phyloP scores from a whole-genome alignment of 2,888 invertebrate genomes.

The Protodeltote pygarga region DNA sequence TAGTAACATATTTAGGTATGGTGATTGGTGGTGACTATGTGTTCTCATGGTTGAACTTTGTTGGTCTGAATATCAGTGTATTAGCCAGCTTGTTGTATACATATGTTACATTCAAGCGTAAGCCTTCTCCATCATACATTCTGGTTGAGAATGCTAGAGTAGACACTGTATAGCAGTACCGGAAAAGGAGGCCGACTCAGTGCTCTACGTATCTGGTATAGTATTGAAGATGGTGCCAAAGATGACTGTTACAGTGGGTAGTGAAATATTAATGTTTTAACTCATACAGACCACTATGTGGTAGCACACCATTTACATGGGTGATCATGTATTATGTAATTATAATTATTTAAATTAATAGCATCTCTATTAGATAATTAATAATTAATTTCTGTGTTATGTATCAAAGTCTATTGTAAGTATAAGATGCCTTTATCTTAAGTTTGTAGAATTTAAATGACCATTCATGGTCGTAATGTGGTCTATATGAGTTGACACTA shows the following conservation, averaged over 20 bases:
- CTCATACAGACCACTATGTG: slow-evolving; percentile 15
- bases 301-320: background rate
- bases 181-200: slow-evolving; percentile 56
- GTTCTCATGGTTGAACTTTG: slow-evolving; percentile 97
- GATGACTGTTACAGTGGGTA: slow-evolving; percentile 53
- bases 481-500: slow-evolving; percentile 23
- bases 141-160: slow-evolving; percentile 70
- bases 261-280: slow-evolving; percentile 24
- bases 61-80: slow-evolving; percentile 98
- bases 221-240: slow-evolving; percentile 71
- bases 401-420: background rate
- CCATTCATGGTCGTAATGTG: background rate
- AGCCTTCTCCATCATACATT: slow-evolving; percentile 73
- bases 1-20: slow-evolving; percentile 99
- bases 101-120: slow-evolving; percentile 93
- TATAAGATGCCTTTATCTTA: slow-evolving; percentile 5
- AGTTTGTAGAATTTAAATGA: background rate
- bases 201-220: slow-evolving; percentile 61
- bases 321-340: background rate
- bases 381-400: background rate
- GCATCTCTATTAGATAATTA: slow-evolving; percentile 6
- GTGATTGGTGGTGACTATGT: slow-evolving; percentile 99
- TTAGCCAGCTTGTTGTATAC: slow-evolving; percentile 94
- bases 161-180: slow-evolving; percentile 73
- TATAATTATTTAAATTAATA: slow-evolving; percentile 6